Evolutionary conservation across 2,888 invertebrate genomes (phyloP), one percentile per base, ranked within the genome.

Genomic region (Megastigmus dorsalis): DNA sequence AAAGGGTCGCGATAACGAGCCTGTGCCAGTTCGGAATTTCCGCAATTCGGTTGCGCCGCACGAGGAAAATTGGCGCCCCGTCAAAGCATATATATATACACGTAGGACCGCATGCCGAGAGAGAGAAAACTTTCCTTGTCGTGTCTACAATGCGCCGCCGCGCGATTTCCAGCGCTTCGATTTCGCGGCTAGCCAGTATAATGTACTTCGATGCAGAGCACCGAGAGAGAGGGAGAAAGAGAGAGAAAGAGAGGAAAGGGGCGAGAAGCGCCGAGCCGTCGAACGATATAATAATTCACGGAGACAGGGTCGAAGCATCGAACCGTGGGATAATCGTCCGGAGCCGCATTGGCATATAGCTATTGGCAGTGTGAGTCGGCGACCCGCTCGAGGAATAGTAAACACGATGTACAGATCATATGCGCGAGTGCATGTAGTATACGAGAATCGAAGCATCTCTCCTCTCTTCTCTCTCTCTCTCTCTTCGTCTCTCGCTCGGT

Each of bases 261-360:
- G 33, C 55, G 15, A n/a, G 43, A 26, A 28, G 68, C 13, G 33
- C 20, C 18, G 36, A 26, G 38, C 71, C 73, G 72, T 45, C 65
- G 76, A 26, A n/a, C n/a, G n/a, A n/a, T 43, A 78, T 75, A 76
- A 80, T 78, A 76, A 79, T 77, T 80, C 77, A 76, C 60, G 73
- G 75, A 78, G 78, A 75, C 77, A 76, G 79, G 79, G 77, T 78
- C 78, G 79, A 78, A 75, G 70, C 79, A 75, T 77, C 79, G 79
- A 80, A 79, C 79, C 78, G 78, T 78, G 76, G 75, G 74, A 79
- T 75, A 78, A 77, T 13, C 38, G 38, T 36, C 54, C 55, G 41
- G 59, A 48, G 60, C 43, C 50, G 45, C 54, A 43, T 54, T 45
- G 6, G 18, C 15, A 38, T 68, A 52, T 30, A 43, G 30, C 41